phyloP scores from a whole-genome alignment of 2,113 vertebrate species.

The Salvator merianae region DNA sequence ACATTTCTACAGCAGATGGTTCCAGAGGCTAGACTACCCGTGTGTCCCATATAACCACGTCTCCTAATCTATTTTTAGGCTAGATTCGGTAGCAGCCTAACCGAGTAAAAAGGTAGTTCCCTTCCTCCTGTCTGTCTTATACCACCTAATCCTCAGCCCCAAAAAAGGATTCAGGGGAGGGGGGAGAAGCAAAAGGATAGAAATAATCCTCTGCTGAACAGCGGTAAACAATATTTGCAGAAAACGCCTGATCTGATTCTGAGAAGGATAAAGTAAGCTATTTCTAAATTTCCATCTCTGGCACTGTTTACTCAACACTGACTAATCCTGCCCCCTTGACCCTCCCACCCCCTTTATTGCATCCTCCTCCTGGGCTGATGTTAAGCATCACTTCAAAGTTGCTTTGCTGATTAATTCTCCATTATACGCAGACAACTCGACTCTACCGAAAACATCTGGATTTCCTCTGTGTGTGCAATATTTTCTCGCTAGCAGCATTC shows the following conservation, averaged over 20 bases:
- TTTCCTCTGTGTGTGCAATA: conserved; percentile 23
- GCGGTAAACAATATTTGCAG: background rate
- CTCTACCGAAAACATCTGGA: conserved; percentile 24
- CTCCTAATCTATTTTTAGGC: too few relatives aligned
- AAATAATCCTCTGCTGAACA: background rate
- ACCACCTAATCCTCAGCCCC: too few relatives aligned
- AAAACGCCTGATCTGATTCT: background rate
- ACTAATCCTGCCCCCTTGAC: conserved; percentile 2
- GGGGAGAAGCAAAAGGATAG: background rate
- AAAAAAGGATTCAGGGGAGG: background rate
- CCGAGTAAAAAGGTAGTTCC: background rate
- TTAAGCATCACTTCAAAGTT: background rate
- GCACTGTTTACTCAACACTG: background rate
- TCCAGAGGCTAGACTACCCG: too few relatives aligned
- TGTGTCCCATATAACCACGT: too few relatives aligned
- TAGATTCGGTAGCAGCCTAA: too few relatives aligned
- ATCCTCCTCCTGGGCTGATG: conserved; percentile 1
- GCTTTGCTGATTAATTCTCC: background rate
- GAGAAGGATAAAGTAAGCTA: background rate
- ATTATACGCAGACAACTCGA: conserved; percentile 21
- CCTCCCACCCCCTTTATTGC: background rate
- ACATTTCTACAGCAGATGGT: too few relatives aligned
- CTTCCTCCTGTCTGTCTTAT: background rate
- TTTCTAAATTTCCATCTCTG: conserved; percentile 2
- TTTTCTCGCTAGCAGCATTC: conserved; percentile 18